Percentiles rank a stretch among this genome's conserved stretches.
Evolutionary conservation across 2,113 vertebrate species (phyloP).

Genomic region (Heteronetta atricapilla): DNA sequence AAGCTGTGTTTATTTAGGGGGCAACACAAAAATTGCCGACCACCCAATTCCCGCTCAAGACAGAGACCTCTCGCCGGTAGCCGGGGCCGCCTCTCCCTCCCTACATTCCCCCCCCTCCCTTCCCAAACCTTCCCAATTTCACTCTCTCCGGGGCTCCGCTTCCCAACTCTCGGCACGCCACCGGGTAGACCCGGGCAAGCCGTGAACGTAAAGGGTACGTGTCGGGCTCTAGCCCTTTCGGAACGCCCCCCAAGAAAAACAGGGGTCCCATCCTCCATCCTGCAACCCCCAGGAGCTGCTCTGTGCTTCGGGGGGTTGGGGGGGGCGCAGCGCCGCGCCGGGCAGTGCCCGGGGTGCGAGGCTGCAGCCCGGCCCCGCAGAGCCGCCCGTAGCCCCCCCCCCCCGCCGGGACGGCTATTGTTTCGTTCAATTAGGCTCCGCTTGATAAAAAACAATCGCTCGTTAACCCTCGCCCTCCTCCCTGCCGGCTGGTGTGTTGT

Average conservation of each 20-base stretch:
- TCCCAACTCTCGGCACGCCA: background rate
- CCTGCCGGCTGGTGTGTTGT: slow-evolving; percentile 36
- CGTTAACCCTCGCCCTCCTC: slow-evolving; percentile 25
- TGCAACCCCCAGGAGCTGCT: background rate
- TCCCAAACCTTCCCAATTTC: background rate
- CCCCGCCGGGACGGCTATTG: background rate
- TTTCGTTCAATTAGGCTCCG: slow-evolving; percentile 45
- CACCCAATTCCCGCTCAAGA: slow-evolving; percentile 14
- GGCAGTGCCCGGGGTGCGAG: background rate
- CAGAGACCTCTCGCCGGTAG: background rate
- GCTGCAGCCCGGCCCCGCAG: background rate
- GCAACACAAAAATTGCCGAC: background rate
- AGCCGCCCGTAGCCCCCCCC: background rate
- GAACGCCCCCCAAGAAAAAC: background rate
- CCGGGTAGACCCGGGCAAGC: background rate
- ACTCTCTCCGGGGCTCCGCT: background rate
- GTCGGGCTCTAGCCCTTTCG: background rate
- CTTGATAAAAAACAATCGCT: slow-evolving; percentile 56
- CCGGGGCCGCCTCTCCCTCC: background rate
- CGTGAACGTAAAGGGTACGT: background rate
- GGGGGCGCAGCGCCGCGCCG: background rate
- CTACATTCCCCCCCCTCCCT: too few relatives aligned
- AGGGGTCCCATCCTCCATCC: background rate
- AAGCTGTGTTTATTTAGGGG: slow-evolving; percentile 66
- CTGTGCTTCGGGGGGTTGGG: background rate